Evolutionary conservation across 2,888 invertebrate species (phyloP).

Genomic region (Ariolimax columbianus): DNA sequence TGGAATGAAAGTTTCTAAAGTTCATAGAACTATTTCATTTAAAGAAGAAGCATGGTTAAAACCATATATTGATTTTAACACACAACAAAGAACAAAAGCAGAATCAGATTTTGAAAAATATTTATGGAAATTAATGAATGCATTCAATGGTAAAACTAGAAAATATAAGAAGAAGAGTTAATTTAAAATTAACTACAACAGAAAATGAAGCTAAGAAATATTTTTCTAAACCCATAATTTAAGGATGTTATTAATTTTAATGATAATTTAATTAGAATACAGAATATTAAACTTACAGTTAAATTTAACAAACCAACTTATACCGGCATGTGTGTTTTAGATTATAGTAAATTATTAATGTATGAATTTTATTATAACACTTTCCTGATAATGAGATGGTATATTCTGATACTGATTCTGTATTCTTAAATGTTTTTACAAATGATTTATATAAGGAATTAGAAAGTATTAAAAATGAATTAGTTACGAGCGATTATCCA

Average conservation of each 20-base stretch:
- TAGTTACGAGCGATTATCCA: too few relatives aligned
- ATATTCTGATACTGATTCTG: background rate
- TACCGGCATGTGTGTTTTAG: constrained; percentile 45
- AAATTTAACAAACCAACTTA: constrained; percentile 46
- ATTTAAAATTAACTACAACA: background rate
- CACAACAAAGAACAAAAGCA: constrained; percentile 60
- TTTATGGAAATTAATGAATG: constrained; percentile 58
- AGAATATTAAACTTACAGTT: constrained; percentile 15
- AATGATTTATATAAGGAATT: constrained; percentile 46
- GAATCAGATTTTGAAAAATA: constrained; percentile 73
- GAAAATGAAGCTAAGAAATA: constrained; percentile 4
- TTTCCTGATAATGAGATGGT: background rate
- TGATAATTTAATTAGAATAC: constrained; percentile 50
- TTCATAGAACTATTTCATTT: too few relatives aligned
- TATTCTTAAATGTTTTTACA: background rate
- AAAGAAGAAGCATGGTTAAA: too few relatives aligned
- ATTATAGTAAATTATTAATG: too few relatives aligned
- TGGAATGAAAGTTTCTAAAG: too few relatives aligned
- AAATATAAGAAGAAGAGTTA: background rate
- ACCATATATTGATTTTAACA: constrained; percentile 67
- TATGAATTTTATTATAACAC: constrained; percentile 24
- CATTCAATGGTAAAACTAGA: constrained; percentile 33
- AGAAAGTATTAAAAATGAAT: constrained; percentile 45
- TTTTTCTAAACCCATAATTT: constrained; percentile 4
- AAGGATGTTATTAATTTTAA: constrained; percentile 50